Conservation (phyloP, 2,888 invertebrate species). For the Prostheceraeus crozeri region DNA sequence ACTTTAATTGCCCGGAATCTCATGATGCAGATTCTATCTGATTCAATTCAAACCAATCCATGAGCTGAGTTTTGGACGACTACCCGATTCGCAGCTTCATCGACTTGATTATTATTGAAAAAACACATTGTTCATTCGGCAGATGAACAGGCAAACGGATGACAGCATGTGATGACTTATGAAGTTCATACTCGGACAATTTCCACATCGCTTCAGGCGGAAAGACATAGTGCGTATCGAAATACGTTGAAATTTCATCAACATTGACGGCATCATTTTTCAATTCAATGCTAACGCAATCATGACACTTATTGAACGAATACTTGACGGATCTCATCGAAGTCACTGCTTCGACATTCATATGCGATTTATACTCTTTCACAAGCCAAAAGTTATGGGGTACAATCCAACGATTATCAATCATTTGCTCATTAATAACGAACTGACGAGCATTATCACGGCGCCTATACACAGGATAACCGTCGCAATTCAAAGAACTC, state of each 20-base stretch:
- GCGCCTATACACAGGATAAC: conserved; percentile 51
- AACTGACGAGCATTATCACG: conserved; percentile 37
- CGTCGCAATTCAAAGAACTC: conserved; percentile 47
- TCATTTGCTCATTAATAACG: conserved; percentile 18
- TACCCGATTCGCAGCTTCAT: background rate
- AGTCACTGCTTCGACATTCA: conserved; percentile 50
- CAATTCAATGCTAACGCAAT: conserved; percentile 36
- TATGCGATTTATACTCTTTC: conserved; percentile 49
- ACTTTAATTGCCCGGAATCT: conserved; percentile 41
- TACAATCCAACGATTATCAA: conserved; percentile 37
- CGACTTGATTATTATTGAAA: conserved; percentile 30
- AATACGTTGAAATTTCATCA: conserved; percentile 48
- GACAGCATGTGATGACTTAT: conserved; percentile 45
- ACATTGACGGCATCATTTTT: background rate
- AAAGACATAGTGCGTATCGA: conserved; percentile 48
- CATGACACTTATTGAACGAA: conserved; percentile 54
- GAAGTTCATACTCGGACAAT: conserved; percentile 47
- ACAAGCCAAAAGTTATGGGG: conserved; percentile 35
- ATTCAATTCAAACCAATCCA: conserved; percentile 36
- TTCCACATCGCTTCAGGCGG: conserved; percentile 53
- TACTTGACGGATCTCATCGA: conserved; percentile 57
- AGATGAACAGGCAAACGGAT: conserved; percentile 43
- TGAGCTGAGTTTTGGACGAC: background rate
- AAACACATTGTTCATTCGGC: conserved; percentile 42
- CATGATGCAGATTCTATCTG: conserved; percentile 37